Evolutionary conservation across 2,888 invertebrate genomes (phyloP).

Genomic region (Anorthoa munda): DNA sequence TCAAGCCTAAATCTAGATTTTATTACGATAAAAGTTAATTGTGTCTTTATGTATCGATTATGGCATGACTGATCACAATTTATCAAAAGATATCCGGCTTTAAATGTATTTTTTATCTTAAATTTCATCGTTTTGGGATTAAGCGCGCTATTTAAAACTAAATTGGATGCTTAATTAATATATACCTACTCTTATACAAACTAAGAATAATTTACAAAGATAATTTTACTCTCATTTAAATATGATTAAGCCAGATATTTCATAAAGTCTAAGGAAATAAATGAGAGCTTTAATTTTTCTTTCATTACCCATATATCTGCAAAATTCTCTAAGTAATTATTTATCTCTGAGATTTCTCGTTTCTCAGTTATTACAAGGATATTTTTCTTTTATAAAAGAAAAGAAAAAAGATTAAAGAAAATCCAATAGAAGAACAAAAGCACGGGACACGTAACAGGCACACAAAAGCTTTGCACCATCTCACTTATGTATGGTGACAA

Average conservation of each 20-base stretch:
- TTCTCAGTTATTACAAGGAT: slow-evolving; percentile 59
- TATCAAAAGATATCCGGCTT: slow-evolving; percentile 16
- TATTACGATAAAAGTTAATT: slow-evolving; percentile 1
- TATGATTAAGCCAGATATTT: slow-evolving; percentile 16
- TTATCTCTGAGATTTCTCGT: slow-evolving; percentile 54
- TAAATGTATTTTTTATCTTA: slow-evolving; percentile 30
- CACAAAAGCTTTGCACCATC: slow-evolving; percentile 71
- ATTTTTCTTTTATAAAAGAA: slow-evolving; percentile 51
- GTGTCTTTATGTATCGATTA: slow-evolving; percentile 4
- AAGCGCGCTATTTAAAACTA: slow-evolving; percentile 2
- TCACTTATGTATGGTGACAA: slow-evolving; percentile 66
- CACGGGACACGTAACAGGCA: slow-evolving; percentile 64
- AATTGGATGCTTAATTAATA: not conserved
- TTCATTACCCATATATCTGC: slow-evolving; percentile 35
- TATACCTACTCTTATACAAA: not conserved
- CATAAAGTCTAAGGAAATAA: slow-evolving; percentile 16
- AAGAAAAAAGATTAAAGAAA: slow-evolving; percentile 65
- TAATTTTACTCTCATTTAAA: not conserved
- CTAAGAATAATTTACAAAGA: slow-evolving; percentile 2
- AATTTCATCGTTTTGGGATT: slow-evolving; percentile 7
- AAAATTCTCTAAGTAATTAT: slow-evolving; percentile 46
- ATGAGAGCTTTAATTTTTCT: slow-evolving; percentile 14
- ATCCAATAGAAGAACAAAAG: slow-evolving; percentile 69
- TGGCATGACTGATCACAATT: slow-evolving; percentile 3
- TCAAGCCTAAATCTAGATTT: slow-evolving; percentile 1